phyloP scores from a whole-genome alignment of 2,113 vertebrate genomes.

The Zosterops borbonicus region DNA sequence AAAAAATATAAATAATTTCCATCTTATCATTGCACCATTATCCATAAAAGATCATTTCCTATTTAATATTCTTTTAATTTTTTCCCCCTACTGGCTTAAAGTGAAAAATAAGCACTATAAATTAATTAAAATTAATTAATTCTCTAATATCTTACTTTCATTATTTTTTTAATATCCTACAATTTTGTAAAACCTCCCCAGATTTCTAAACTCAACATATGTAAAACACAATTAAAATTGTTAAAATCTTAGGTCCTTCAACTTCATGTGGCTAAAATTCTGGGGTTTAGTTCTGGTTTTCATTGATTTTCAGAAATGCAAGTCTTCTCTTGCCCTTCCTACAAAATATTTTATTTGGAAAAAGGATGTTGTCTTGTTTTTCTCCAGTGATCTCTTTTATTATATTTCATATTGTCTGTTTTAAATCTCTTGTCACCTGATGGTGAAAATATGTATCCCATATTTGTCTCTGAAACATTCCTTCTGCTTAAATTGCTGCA shows the following conservation, averaged over 20 bases:
- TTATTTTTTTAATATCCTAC: not conserved
- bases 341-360: not conserved
- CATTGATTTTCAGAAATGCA: not conserved
- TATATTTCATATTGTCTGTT: not conserved
- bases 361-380: not conserved
- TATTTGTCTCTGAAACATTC: not conserved
- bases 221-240: not conserved
- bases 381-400: not conserved
- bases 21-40: not conserved
- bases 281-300: not conserved
- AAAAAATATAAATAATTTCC: not conserved
- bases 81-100: not conserved
- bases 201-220: not conserved
- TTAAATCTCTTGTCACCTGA: not conserved
- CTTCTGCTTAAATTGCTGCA: not conserved
- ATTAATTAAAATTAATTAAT: slow-evolving; percentile 1
- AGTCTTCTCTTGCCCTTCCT: not conserved
- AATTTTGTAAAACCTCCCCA: not conserved
- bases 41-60: not conserved
- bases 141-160: not conserved
- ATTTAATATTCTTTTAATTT: not conserved
- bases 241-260: not conserved
- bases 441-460: not conserved
- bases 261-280: not conserved
- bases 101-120: slow-evolving; percentile 21